phyloP scores from a whole-genome alignment of 2,888 invertebrate species.

The Troilus luridus region DNA sequence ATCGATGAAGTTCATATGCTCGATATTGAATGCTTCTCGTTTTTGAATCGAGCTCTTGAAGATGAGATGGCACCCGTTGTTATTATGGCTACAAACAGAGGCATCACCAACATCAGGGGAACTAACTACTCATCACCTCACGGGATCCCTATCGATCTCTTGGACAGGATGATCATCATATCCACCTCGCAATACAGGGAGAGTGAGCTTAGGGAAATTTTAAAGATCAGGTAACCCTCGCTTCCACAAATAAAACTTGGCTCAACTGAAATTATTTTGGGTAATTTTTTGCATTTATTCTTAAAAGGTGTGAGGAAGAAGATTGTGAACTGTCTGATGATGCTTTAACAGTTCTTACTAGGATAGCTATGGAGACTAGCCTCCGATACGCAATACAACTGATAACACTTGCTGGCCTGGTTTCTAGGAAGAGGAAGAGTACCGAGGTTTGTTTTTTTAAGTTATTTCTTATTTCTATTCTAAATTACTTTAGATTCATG shows the following conservation, averaged over 20 bases:
- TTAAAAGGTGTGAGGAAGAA: conserved; percentile 92
- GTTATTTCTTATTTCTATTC: neutral
- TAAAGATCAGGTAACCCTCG: conserved; percentile 81
- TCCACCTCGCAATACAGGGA: conserved; percentile 91
- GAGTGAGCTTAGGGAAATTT: conserved; percentile 90
- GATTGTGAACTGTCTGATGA: conserved; percentile 95
- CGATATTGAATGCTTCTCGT: conserved; percentile 99
- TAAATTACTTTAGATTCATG: neutral
- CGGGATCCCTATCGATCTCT: conserved; percentile 95
- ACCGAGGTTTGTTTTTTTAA: conserved; percentile 75
- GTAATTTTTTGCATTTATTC: neutral
- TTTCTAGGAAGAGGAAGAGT: conserved; percentile 91
- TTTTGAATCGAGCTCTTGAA: conserved; percentile 95
- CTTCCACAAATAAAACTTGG: neutral
- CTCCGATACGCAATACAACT: conserved; percentile 97
- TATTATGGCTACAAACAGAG: conserved; percentile 98
- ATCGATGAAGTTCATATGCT: conserved; percentile 99
- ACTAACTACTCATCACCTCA: conserved; percentile 95
- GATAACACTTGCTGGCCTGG: conserved; percentile 95
- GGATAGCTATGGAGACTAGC: conserved; percentile 94
- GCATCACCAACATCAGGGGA: conserved; percentile 94
- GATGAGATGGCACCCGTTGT: conserved; percentile 97
- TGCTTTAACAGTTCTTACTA: conserved; percentile 90
- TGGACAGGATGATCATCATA: conserved; percentile 96
- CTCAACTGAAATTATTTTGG: neutral